These are phyloP conservation scores for Urosaurus nigricauda DNA, from an alignment of 2,797 vertebrate species.

Conservation along the genomic window DNA sequence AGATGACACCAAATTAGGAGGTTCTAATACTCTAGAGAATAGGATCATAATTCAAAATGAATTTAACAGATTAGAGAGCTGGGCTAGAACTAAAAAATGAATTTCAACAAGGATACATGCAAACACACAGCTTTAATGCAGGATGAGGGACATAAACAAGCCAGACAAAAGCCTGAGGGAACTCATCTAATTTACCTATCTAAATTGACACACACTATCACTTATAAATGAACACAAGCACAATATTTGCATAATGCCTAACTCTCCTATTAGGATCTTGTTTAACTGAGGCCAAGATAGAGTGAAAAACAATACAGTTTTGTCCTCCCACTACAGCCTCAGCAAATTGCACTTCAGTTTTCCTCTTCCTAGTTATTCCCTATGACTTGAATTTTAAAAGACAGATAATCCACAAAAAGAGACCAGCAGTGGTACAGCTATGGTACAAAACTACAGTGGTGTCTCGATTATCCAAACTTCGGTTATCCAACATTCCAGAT, in stretches of 20 bases:
- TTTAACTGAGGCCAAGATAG: background rate
- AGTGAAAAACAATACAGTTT: background rate
- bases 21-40: no score
- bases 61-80: no score
- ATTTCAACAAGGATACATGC: no score
- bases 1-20: no score
- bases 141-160: conserved; percentile 21
- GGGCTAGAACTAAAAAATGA: no score
- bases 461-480: no score
- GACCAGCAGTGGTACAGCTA: background rate
- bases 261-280: conserved; percentile 9
- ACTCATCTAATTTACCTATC: conserved; percentile 17
- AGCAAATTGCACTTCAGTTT: background rate
- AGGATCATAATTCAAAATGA: no score
- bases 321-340: rapidly evolving
- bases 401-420: background rate
- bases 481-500: no score
- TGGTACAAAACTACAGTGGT: no score
- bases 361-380: rapidly evolving
- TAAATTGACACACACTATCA: conserved; percentile 26
- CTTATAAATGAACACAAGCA: conserved; percentile 32
- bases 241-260: conserved; percentile 35
- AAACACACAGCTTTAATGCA: background rate
- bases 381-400: background rate
- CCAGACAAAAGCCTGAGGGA: background rate